Conservation (phyloP, 2,113 vertebrate species). For the Hyaena hyaena region DNA sequence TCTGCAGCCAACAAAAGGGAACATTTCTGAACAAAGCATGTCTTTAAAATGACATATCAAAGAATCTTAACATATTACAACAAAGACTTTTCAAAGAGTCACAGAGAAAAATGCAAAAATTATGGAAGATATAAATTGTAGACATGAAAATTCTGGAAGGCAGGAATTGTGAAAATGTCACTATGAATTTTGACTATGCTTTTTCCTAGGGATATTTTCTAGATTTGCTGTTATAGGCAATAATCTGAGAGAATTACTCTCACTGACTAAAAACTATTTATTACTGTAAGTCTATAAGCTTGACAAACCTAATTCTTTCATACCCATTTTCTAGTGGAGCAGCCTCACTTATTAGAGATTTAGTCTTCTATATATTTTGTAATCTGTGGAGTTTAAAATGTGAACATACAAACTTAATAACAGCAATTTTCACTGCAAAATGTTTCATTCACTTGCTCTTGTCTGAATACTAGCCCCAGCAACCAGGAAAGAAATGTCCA, state of each 20-base stretch:
- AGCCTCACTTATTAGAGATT: not conserved
- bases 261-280: not conserved
- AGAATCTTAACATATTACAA: not conserved
- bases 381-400: not conserved
- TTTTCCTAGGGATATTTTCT: not conserved
- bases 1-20: not conserved
- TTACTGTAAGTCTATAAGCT: not conserved
- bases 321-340: not conserved
- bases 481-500: not conserved
- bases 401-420: not conserved
- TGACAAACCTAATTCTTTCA: not conserved
- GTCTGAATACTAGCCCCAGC: not conserved
- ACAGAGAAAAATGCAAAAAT: not conserved
- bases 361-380: not conserved
- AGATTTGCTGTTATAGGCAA: not conserved
- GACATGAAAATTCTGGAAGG: not conserved
- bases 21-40: not conserved
- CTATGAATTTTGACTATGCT: not conserved
- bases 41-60: slow-evolving; percentile 3
- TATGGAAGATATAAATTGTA: not conserved
- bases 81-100: not conserved
- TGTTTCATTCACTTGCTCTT: not conserved
- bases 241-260: not conserved
- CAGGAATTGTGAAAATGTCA: not conserved
- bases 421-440: slow-evolving; percentile 30